phyloP scores from a whole-genome alignment of 2,888 invertebrate species.

The Ypsolopha sequella region DNA sequence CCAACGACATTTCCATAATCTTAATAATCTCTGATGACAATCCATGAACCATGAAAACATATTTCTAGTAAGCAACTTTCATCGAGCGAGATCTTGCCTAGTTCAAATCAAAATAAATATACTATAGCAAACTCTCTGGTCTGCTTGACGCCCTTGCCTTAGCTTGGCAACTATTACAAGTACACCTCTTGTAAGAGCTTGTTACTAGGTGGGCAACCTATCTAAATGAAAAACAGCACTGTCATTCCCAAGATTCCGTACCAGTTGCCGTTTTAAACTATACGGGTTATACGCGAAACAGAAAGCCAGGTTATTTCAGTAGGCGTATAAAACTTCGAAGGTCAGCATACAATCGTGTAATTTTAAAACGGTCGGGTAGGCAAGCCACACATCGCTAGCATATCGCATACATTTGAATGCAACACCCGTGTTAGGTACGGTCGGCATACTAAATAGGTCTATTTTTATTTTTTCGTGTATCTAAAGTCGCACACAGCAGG shows the following conservation, averaged over 20 bases:
- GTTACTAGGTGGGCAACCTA: slow-evolving; percentile 28
- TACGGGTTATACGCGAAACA: slow-evolving; percentile 4
- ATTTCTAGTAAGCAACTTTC: too few relatives aligned
- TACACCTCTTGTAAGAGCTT: slow-evolving; percentile 8
- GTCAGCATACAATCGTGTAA: slow-evolving; percentile 8
- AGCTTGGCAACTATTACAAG: not conserved
- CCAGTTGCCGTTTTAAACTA: not conserved
- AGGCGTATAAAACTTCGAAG: slow-evolving; percentile 12
- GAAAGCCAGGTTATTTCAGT: slow-evolving; percentile 20
- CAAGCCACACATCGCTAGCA: slow-evolving; percentile 14
- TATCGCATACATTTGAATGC: slow-evolving; percentile 25
- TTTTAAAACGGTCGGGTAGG: slow-evolving; percentile 9
- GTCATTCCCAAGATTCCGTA: not conserved
- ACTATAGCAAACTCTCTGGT: slow-evolving; percentile 16
- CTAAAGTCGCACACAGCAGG: not conserved
- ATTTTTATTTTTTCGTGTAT: slow-evolving; percentile 26
- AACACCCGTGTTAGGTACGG: slow-evolving; percentile 18
- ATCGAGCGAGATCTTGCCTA: too few relatives aligned
- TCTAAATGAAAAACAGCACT: slow-evolving; percentile 2
- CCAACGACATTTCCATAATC: too few relatives aligned
- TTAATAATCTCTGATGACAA: too few relatives aligned
- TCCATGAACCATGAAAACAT: too few relatives aligned
- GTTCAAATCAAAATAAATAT: too few relatives aligned
- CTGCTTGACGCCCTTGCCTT: slow-evolving; percentile 21
- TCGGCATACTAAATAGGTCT: slow-evolving; percentile 36